Base-by-base conservation (phyloP, 1,140 invertebrate genomes). In the Brachionus paranguensis region DNA sequence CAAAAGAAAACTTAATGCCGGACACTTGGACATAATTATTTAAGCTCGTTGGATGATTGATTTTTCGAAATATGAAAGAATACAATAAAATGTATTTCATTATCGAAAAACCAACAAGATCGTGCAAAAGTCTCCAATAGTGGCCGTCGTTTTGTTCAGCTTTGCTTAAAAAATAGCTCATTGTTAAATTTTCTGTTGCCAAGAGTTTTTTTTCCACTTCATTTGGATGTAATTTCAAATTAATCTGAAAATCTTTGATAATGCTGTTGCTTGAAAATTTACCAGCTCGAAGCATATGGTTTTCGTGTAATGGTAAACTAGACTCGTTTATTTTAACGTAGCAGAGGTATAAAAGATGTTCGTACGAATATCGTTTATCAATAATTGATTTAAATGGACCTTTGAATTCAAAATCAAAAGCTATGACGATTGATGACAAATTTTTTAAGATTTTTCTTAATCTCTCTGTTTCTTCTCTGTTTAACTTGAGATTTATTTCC, bases 71-170 rank as follows among this genome's bases (percentile, higher is more conserved):
- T 20, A 81, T 43, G 20, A 24, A 64, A 14, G 78, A 60, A 27
- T 81, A 81, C 53, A 81, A 6, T 14, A 60, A 64, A n/a, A 81
- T 81, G 78, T 81, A 81, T 60, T 81, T 81, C 78, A 81, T 81
- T 12, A 81, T 81, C 1, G 24, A 29, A 43, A 60, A 64, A 6
- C 78, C 78, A 29, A 68, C 43, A 2, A 81, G 5, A 10, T 81
- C 78, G 53, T 64, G 64, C 3, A 81, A 17, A 8, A 64, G 53
- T 81, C 78, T 17, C 78, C 78, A 81, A 68, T 45, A 37, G n/a
- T 12, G 20, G 5, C 78, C 78, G 20, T 81, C 78, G 20, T 64
- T 45, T 6, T 53, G 8, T 29, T 27, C 7, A 53, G 0, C 33
- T 64, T 45, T 60, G 24, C 27, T 81, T 10, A 81, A 29, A 68